Conservation (phyloP, 2,888 invertebrate genomes). For the Tethea ocularis region DNA sequence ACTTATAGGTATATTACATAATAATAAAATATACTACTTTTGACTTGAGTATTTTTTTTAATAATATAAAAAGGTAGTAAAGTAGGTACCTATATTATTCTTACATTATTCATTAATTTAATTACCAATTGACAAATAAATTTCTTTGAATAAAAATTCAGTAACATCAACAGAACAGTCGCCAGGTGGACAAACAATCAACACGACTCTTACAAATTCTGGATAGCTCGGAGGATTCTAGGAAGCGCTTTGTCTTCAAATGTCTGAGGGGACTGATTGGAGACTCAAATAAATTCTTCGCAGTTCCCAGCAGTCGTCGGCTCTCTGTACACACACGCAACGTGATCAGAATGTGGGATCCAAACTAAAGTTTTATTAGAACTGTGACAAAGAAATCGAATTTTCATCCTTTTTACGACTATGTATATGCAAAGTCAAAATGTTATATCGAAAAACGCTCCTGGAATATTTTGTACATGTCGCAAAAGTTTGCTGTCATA, state of each 20-base stretch:
- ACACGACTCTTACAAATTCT: neutral
- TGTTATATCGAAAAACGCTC: neutral
- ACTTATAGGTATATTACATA: no score
- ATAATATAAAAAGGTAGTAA: no score
- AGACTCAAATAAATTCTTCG: constrained; percentile 70
- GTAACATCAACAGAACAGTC: neutral
- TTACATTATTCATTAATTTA: no score
- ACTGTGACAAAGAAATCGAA: constrained; percentile 27
- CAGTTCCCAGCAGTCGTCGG: constrained; percentile 46
- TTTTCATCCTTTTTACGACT: constrained; percentile 21
- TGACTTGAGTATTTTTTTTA: no score
- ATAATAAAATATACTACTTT: no score
- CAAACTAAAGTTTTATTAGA: constrained; percentile 33
- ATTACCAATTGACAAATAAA: no score
- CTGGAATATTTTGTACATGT: neutral
- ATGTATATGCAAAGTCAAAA: constrained; percentile 7
- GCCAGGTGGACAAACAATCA: constrained; percentile 16
- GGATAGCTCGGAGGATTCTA: constrained; percentile 40
- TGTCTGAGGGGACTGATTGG: constrained; percentile 66
- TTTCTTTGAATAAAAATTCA: neutral
- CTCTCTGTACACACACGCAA: constrained; percentile 36
- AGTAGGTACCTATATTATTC: no score
- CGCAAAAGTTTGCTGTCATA: neutral
- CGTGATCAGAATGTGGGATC: constrained; percentile 48
- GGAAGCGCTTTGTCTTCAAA: constrained; percentile 63